Percentiles rank a stretch among this genome's conserved stretches.
These are phyloP conservation scores for Erpobdella octoculata DNA, from an alignment of 2,888 invertebrate genomes.

Conservation along the genomic window DNA sequence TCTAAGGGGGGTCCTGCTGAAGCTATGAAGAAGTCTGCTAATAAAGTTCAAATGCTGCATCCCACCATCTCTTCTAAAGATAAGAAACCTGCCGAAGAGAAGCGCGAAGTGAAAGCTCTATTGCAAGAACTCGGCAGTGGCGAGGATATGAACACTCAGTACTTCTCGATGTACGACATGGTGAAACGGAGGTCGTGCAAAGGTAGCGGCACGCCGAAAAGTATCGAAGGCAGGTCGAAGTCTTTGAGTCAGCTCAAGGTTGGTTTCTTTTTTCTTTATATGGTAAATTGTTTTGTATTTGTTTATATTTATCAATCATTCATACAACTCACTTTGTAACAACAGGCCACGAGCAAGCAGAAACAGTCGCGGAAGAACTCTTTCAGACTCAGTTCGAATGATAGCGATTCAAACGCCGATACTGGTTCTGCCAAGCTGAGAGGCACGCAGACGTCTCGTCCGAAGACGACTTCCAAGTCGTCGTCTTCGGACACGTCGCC, in stretches of 20 bases:
- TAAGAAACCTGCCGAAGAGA: conserved; percentile 22
- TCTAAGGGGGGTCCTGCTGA: background rate
- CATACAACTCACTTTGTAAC: background rate
- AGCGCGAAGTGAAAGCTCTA: conserved; percentile 28
- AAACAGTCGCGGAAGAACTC: background rate
- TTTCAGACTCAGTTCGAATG: conserved; percentile 8
- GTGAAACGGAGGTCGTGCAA: conserved; percentile 45
- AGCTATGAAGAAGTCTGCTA: conserved; percentile 6
- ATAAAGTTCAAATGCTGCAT: conserved; percentile 3
- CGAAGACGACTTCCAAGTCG: conserved; percentile 20
- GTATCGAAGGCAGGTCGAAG: conserved; percentile 13
- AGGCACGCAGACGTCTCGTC: conserved; percentile 10
- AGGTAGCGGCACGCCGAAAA: conserved; percentile 12
- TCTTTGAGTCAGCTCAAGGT: conserved; percentile 21
- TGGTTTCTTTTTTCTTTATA: background rate
- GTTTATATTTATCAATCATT: background rate
- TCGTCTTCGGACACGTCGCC: conserved; percentile 20
- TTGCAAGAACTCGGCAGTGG: conserved; percentile 26
- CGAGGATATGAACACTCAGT: conserved; percentile 53
- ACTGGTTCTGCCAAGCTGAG: background rate
- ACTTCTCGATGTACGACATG: conserved; percentile 95
- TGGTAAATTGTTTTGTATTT: background rate
- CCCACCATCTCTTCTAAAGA: background rate
- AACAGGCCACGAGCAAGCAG: conserved; percentile 4
- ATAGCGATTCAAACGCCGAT: conserved; percentile 17